Conservation (phyloP, 2,888 invertebrate genomes). For the Phyllotreta striolata region DNA sequence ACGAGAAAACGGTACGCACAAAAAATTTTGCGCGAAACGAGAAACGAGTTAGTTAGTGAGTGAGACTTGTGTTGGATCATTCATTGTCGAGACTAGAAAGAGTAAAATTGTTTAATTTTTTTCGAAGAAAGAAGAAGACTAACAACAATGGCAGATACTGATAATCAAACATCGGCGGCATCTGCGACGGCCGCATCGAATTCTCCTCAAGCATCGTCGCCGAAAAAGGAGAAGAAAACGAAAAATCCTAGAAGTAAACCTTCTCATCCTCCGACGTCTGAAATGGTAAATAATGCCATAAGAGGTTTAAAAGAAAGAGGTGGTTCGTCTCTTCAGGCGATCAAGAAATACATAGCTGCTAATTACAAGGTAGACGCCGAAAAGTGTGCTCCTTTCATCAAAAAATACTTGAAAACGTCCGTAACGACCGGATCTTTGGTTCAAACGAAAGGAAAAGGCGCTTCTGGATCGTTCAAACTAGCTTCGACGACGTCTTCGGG, state of each 20-base stretch:
- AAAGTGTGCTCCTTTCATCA: conserved; percentile 64
- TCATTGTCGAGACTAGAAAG: too few species aligned
- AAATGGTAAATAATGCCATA: not conserved
- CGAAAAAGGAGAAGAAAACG: conserved; percentile 6
- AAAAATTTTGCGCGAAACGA: too few species aligned
- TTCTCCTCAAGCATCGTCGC: conserved; percentile 4
- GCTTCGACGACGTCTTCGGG: conserved; percentile 39
- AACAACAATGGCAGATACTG: too few species aligned
- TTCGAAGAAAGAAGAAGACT: too few species aligned
- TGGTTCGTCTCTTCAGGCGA: conserved; percentile 67
- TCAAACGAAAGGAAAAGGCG: conserved; percentile 66
- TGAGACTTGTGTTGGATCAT: too few species aligned
- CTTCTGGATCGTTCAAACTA: conserved; percentile 64
- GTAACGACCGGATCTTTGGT: conserved; percentile 62
- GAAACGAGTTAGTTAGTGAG: too few species aligned
- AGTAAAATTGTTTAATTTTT: too few species aligned
- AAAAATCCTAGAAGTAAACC: conserved; percentile 22
- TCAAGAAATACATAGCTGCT: conserved; percentile 70
- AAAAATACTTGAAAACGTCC: conserved; percentile 52
- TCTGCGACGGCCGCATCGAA: not conserved
- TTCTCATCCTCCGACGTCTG: conserved; percentile 62
- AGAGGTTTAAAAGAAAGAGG: conserved; percentile 64
- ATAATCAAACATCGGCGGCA: too few species aligned
- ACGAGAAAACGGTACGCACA: too few species aligned
- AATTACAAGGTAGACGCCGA: conserved; percentile 67